Evolutionary conservation across 2,888 invertebrate species (phyloP).

Genomic region (Synergus umbraculus): DNA sequence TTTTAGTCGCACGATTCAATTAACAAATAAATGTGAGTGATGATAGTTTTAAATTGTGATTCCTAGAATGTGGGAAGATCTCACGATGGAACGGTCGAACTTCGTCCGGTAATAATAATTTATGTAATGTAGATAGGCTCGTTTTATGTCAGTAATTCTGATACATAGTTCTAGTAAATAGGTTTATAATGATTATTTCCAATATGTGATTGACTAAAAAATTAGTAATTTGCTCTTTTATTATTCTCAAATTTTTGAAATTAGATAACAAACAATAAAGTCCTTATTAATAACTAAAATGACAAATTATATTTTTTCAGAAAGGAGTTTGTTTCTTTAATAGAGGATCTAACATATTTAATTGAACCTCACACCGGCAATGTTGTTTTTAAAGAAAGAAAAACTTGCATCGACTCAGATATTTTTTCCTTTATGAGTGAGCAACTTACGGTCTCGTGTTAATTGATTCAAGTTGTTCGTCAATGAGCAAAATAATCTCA

Average conservation of each 20-base stretch:
- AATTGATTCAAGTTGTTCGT: slow-evolving; percentile 33
- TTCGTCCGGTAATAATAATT: not conserved
- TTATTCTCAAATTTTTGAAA: not conserved
- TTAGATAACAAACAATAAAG: not conserved
- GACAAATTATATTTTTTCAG: not conserved
- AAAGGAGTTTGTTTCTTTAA: not conserved
- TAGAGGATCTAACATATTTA: slow-evolving; percentile 1
- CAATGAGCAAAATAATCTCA: not conserved
- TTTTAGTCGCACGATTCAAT: not conserved
- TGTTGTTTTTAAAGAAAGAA: slow-evolving; percentile 17
- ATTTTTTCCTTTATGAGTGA: slow-evolving; percentile 11
- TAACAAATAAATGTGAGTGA: not conserved
- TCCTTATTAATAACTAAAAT: not conserved
- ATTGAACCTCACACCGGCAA: slow-evolving; percentile 20
- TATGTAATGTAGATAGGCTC: not conserved
- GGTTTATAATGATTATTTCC: not conserved
- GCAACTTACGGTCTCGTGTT: slow-evolving; percentile 29
- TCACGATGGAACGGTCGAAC: not conserved
- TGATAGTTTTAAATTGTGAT: not conserved
- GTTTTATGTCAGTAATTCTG: not conserved
- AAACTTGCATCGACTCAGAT: slow-evolving; percentile 9
- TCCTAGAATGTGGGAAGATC: slow-evolving; percentile 14
- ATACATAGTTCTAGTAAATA: not conserved
- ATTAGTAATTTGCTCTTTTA: not conserved
- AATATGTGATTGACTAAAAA: not conserved